Base-by-base conservation (phyloP, 2,797 vertebrate genomes). In the Gephyroberyx darwinii region DNA sequence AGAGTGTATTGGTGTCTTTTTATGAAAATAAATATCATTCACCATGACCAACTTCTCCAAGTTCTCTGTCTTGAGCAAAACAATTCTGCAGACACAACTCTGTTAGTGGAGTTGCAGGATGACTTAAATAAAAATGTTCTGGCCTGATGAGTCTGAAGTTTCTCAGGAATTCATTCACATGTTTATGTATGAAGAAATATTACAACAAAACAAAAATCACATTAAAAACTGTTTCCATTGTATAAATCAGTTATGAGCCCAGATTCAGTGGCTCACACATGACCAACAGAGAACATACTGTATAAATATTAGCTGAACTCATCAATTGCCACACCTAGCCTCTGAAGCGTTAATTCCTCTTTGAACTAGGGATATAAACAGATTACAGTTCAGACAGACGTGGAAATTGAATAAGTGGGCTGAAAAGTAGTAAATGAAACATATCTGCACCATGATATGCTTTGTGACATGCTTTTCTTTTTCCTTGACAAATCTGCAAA, bases 1-100 rank as follows among this genome's bases (percentile, higher is more conserved):
- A 65, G 68, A 69, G 64, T 81, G 78, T 64, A 60, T 56, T 80
- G 61, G 70, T 65, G 17, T 77, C 69, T 70, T 86, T 71, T 83
- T 76, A 6, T 76, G 65, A 75, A 75, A 76, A 76, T 59, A 80
- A 82, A 82, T 80, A 58, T 37, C 64, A 31, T 48, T 63, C 68
- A 69, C 26, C 57, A 70, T 60, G 60, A 58, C 54, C 33, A 75
- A 75, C 64, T 65, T 84, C 73, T 71, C 47, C 55, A 64, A 75
- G 74, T 60, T 50, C 33, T 35, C 33, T 56, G 78, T 33, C 45
- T 65, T 39, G 43, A 47, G 72, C 45, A 70, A 75, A 66, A 68
- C 48, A 77, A 30, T 67, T 43, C 45, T 26, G 65, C 39, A 64
- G 55, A 63, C 43, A 58, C 17, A 55, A 37, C 65, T 35, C 33